A percentile compares a stretch with the other conserved stretches of the same genome.
Conservation (phyloP, 2,113 vertebrate species). For the Tupaia chinensis region DNA sequence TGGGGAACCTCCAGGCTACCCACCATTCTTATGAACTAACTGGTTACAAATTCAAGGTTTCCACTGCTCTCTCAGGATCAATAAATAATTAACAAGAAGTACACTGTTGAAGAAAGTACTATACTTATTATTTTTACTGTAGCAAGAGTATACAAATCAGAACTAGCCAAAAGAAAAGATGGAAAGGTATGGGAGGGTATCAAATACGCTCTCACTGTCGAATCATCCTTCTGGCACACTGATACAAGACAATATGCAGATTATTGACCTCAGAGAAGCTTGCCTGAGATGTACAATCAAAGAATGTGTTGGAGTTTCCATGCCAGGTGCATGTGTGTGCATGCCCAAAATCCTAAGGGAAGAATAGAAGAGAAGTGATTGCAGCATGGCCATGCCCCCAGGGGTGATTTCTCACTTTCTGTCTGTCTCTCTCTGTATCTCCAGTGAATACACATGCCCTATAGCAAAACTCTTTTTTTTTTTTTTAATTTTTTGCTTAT, state of each 20-base stretch:
- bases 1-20: background rate
- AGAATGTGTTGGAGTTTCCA: too few relatives aligned
- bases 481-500: too few relatives aligned
- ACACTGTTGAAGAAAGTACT: background rate
- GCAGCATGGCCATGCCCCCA: too few relatives aligned
- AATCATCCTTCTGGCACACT: background rate
- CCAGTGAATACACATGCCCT: too few relatives aligned
- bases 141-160: background rate
- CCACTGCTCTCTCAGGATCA: background rate
- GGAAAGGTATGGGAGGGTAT: accelerated
- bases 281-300: too few relatives aligned
- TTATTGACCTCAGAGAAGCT: background rate
- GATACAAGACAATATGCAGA: background rate
- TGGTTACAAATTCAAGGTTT: background rate
- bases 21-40: background rate
- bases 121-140: background rate
- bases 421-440: too few relatives aligned
- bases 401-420: too few relatives aligned
- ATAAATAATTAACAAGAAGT: background rate
- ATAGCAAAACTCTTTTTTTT: too few relatives aligned
- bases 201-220: background rate
- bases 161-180: background rate
- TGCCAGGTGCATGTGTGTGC: too few relatives aligned
- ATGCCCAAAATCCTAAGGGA: too few relatives aligned
- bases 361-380: too few relatives aligned